These are phyloP conservation scores for Esox masquinongy DNA, from an alignment of 2,797 vertebrate species.

Conservation along the genomic window DNA sequence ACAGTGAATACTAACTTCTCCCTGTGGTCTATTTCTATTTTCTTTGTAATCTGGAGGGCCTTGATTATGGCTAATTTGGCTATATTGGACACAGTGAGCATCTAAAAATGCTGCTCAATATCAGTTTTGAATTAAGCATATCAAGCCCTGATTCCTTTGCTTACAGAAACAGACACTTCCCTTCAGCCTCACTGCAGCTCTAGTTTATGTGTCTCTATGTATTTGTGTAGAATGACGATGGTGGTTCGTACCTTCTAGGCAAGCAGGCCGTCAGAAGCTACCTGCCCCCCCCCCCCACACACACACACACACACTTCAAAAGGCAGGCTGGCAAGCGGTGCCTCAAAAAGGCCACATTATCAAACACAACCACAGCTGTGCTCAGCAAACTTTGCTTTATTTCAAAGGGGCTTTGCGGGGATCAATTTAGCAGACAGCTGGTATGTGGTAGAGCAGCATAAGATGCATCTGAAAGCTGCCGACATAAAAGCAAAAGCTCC, in stretches of 20 bases:
- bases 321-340: constrained; percentile 3
- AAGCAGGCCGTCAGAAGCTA: constrained; percentile 14
- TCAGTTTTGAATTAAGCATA: neutral
- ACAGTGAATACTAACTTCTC: neutral
- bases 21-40: too few species aligned
- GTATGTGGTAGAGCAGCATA: constrained; percentile 11
- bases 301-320: too few species aligned
- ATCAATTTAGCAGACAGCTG: constrained; percentile 44
- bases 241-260: neutral
- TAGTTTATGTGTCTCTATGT: neutral
- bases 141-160: neutral
- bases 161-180: neutral
- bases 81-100: neutral
- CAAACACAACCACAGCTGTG: constrained; percentile 54
- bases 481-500: constrained; percentile 16
- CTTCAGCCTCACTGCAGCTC: neutral
- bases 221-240: neutral
- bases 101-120: neutral
- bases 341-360: constrained; percentile 46
- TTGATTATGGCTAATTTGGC: neutral
- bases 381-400: constrained; percentile 43
- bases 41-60: neutral
- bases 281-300: constrained; percentile 31
- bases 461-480: neutral
- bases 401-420: constrained; percentile 45